Evolutionary conservation across 1,140 invertebrate genomes (phyloP).

Genomic region (Drosophila trapezifrons): DNA sequence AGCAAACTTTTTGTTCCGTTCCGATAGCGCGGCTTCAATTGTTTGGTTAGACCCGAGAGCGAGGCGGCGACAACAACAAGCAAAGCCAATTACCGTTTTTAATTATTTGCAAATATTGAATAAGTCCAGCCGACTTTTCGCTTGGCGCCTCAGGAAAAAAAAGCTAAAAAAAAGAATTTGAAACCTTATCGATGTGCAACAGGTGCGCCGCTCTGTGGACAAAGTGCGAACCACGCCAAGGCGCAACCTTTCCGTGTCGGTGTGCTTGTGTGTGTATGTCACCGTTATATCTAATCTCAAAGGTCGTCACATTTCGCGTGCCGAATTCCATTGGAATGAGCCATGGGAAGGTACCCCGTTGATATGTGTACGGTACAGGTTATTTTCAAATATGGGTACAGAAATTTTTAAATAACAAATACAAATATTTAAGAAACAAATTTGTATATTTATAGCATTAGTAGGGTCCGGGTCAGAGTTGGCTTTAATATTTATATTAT

Average conservation of each 20-base stretch:
- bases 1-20: conserved; percentile 34
- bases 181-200: conserved; percentile 51
- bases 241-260: conserved; percentile 18
- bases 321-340: conserved; percentile 41
- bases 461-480: too few relatives aligned
- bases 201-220: conserved; percentile 27
- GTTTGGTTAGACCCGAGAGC: conserved; percentile 29
- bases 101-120: conserved; percentile 74
- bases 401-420: too few relatives aligned
- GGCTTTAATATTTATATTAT: too few relatives aligned
- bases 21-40: conserved; percentile 43
- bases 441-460: too few relatives aligned
- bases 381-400: not conserved
- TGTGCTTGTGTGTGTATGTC: conserved; percentile 6
- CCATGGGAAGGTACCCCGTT: not conserved
- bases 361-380: not conserved
- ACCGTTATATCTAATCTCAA: conserved; percentile 59
- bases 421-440: too few relatives aligned
- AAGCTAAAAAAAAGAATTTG: conserved; percentile 6
- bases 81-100: conserved; percentile 73
- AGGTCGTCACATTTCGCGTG: conserved; percentile 48
- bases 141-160: conserved; percentile 39
- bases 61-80: conserved; percentile 44
- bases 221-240: conserved; percentile 23
- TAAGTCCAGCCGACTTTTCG: conserved; percentile 26